A percentile compares a stretch with the other conserved stretches of the same genome.
These are phyloP conservation scores for Phyllopteryx taeniolatus DNA, from an alignment of 2,113 vertebrate genomes.

Conservation along the genomic window DNA sequence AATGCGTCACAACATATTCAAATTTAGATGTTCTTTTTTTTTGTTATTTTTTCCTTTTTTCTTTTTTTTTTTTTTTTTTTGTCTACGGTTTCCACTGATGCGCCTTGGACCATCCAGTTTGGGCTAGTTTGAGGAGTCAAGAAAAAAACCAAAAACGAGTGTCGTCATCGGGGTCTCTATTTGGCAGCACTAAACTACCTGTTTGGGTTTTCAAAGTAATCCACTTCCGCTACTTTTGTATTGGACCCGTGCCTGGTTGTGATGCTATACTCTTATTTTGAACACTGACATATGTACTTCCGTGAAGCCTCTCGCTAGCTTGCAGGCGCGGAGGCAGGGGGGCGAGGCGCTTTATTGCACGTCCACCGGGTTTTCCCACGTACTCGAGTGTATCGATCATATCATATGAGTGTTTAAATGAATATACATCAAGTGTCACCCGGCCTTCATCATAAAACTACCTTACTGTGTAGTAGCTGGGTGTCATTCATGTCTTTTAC, in stretches of 20 bases:
- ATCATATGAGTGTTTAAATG: background rate
- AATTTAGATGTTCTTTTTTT: background rate
- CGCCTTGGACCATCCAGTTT: constrained; percentile 68
- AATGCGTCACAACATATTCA: background rate
- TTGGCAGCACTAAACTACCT: background rate
- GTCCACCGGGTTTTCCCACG: constrained; percentile 9
- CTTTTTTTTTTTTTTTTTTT: constrained; percentile 17
- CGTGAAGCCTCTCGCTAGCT: constrained; percentile 3
- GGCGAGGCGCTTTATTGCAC: constrained; percentile 45
- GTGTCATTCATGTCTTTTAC: constrained; percentile 33
- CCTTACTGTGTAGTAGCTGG: background rate
- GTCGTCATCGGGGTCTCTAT: constrained; percentile 10
- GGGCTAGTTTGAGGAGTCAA: constrained; percentile 67
- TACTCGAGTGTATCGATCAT: background rate
- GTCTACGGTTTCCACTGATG: constrained; percentile 23
- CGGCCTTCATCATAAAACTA: no score
- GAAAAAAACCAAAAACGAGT: constrained; percentile 3
- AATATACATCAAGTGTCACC: background rate
- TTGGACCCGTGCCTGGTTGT: background rate
- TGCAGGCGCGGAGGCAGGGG: constrained; percentile 13
- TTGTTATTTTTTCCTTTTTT: constrained; percentile 7
- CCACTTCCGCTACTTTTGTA: background rate
- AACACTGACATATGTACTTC: background rate
- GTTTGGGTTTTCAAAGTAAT: constrained; percentile 38
- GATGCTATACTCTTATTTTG: constrained; percentile 38